Base-by-base conservation (phyloP, 2,113 vertebrate species). In the Cyanocitta stelleri region DNA sequence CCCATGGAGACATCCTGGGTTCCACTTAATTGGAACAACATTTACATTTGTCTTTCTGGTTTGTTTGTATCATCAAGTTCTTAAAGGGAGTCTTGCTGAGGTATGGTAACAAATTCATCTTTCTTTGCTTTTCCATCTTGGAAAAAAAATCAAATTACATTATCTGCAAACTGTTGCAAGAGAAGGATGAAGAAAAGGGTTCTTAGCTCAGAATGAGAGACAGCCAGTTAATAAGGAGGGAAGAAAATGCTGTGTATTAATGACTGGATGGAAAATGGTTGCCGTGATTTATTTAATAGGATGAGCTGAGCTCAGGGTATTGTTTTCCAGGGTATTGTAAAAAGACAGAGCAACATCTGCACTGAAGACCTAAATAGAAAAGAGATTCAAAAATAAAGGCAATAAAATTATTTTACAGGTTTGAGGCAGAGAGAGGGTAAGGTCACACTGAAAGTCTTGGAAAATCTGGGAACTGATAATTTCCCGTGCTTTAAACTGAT, bases 21-120 rank as follows among this genome's bases (percentile, higher is more conserved):
- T 87, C 66, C 87, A 78, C 33, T 93, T 96, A 96, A 95, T 88
- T 95, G 96, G 69, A 79, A 66, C 46, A 81, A 55, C 52, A 89
- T 89, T 91, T 93, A 43, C 76, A 82, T 96, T 82, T 8, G 5
- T 92, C 76, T 69, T 87, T 78, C 56, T 72, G 23, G 43, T 93
- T 91, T 94, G 49, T 96, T 93, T 87, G 43, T 69, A 63, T 78
- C 67, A 78, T 39, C 0, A 7, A 81, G 63, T 62, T 73, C 86
- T 89, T 85, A 79, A 82, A 93, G 43, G 44, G 35, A 89, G 33
- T n/a, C 81, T 91, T 92, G 84, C 51, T 87, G 83, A 61, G 64
- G 44, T 62, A 49, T 20, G 3, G 61, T 67, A 86, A 51, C 46
- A 86, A 30, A 58, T 78, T 59, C 80, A 24, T 75, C n/a, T 80